Evolutionary conservation across 2,888 invertebrate species (phyloP).

Genomic region (Lepidocyrtoides sp.): DNA sequence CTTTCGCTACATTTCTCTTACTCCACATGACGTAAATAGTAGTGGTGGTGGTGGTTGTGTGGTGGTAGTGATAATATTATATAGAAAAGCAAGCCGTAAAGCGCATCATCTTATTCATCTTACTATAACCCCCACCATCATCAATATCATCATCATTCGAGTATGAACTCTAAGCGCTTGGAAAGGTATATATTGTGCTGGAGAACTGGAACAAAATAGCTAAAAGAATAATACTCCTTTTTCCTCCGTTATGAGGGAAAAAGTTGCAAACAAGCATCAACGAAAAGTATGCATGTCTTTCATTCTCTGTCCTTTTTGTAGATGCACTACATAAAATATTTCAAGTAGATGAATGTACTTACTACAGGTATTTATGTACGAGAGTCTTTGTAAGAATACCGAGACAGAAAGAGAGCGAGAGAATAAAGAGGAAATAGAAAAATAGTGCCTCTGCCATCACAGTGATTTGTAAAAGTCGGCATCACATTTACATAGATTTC

Average conservation of each 20-base stretch:
- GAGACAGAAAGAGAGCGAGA: conserved; percentile 8
- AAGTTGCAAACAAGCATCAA: conserved; percentile 55
- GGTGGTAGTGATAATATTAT: neutral
- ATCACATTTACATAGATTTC: conserved; percentile 78
- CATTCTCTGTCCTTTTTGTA: conserved; percentile 1
- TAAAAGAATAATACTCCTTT: conserved; percentile 1
- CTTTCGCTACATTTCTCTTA: conserved; percentile 7
- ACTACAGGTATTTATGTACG: neutral
- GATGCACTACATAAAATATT: neutral
- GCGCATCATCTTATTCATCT: conserved; percentile 54
- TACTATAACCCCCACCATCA: no score
- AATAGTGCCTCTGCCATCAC: conserved; percentile 74
- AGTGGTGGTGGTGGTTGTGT: neutral
- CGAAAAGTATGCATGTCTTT: conserved; percentile 8
- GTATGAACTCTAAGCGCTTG: neutral
- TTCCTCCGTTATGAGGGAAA: neutral
- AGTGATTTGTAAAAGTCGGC: conserved; percentile 80
- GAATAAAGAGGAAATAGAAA: conserved; percentile 66
- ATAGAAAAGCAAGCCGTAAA: conserved; percentile 17
- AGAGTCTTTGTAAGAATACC: neutral
- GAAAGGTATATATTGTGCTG: neutral
- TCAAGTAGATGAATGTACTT: neutral
- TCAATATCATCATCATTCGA: conserved; percentile 23
- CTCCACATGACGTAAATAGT: conserved; percentile 55
- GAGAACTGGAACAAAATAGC: neutral